A percentile compares a stretch with the other conserved stretches of the same genome.
Conservation (phyloP, 2,888 invertebrate genomes). For the Tholera decimalis region DNA sequence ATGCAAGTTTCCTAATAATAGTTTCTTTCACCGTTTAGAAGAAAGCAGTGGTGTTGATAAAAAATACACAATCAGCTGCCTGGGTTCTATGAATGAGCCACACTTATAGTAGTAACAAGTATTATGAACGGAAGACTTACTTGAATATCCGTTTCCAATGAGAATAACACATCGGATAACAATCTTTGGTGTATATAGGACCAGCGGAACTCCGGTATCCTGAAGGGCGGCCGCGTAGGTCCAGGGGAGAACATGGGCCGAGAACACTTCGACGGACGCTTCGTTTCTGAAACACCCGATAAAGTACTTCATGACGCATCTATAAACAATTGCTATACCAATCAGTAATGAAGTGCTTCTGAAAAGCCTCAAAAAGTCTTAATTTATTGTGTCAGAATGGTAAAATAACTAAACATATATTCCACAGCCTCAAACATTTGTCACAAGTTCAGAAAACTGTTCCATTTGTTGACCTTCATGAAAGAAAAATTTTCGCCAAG, state of each 20-base stretch:
- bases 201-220: slow-evolving; percentile 99
- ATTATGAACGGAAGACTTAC: slow-evolving; percentile 78
- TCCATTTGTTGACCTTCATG: too few relatives aligned
- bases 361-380: neutral
- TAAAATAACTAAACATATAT: neutral
- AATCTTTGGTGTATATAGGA: slow-evolving; percentile 99
- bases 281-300: slow-evolving; percentile 81
- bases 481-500: too few relatives aligned
- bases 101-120: too few relatives aligned
- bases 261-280: slow-evolving; percentile 92
- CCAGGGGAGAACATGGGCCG: slow-evolving; percentile 98
- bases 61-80: too few relatives aligned
- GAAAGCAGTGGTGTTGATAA: too few relatives aligned
- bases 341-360: neutral
- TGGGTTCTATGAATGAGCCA: too few relatives aligned
- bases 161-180: slow-evolving; percentile 98
- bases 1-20: too few relatives aligned
- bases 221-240: slow-evolving; percentile 98
- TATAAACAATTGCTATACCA: neutral
- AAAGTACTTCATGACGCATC: neutral
- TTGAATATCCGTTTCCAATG: slow-evolving; percentile 99
- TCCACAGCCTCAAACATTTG: neutral
- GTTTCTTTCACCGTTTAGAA: too few relatives aligned
- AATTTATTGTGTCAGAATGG: neutral
- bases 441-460: neutral